A percentile compares a stretch with the other conserved stretches of the same genome.
These are phyloP conservation scores for Chaetophractus vellerosus DNA, from an alignment of 2,797 vertebrate species.

Conservation along the genomic window DNA sequence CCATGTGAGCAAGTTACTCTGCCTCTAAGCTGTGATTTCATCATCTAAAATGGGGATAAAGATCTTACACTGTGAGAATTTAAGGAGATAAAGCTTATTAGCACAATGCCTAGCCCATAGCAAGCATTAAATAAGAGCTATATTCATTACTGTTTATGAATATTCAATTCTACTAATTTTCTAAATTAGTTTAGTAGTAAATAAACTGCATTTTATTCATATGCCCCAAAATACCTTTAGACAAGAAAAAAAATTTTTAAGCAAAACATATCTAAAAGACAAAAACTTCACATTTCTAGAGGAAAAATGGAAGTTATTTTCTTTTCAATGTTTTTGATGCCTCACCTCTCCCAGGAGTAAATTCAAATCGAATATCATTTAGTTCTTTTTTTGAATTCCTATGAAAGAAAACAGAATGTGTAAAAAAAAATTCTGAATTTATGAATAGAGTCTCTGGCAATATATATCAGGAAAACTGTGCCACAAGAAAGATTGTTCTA, in stretches of 20 bases:
- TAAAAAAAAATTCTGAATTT: slow-evolving; percentile 43
- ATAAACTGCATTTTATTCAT: not conserved
- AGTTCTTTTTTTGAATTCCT: slow-evolving; percentile 99
- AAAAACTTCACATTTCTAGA: slow-evolving; percentile 33
- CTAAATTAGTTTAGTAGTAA: not conserved
- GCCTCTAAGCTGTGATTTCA: not conserved
- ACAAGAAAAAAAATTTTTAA: not conserved
- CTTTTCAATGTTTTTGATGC: not conserved
- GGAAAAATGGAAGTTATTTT: not conserved
- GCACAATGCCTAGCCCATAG: not conserved
- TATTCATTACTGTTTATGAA: not conserved
- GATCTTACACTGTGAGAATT: slow-evolving; percentile 13
- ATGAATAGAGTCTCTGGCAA: not conserved
- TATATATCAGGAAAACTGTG: not conserved
- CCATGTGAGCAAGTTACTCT: not conserved
- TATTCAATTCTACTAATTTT: not conserved
- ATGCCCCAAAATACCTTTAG: slow-evolving; percentile 4
- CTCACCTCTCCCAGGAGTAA: slow-evolving; percentile 98
- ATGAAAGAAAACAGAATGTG: slow-evolving; percentile 74
- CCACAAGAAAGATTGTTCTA: not conserved
- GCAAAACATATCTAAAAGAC: slow-evolving; percentile 14
- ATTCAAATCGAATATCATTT: slow-evolving; percentile 99
- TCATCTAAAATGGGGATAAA: not conserved
- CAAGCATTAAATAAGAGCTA: not conserved
- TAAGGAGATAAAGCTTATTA: slow-evolving; percentile 15